Percentiles rank a stretch among this genome's conserved stretches.
These are phyloP conservation scores for Prionace glauca DNA, from an alignment of 2,797 vertebrate species.

Conservation along the genomic window DNA sequence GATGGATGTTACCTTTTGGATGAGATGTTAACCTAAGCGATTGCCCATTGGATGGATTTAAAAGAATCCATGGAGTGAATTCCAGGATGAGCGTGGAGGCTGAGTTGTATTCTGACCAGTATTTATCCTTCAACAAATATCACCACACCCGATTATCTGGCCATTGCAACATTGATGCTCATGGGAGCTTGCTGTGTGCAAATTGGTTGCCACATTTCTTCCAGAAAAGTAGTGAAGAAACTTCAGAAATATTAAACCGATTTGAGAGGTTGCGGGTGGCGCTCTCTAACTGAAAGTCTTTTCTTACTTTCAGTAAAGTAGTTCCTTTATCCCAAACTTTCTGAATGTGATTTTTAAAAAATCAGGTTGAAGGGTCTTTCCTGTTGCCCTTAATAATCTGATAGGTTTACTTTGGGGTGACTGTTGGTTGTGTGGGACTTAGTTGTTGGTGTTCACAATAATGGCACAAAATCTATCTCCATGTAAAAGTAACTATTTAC, in stretches of 20 bases:
- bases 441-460: not conserved
- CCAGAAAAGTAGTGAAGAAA: not conserved
- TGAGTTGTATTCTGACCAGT: not conserved
- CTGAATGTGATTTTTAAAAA: not conserved
- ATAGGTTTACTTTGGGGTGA: not conserved
- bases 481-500: not conserved
- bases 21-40: not conserved
- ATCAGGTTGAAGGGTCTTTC: not conserved
- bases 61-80: not conserved
- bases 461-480: not conserved
- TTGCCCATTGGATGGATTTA: not conserved
- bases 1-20: not conserved
- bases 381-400: not conserved
- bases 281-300: not conserved
- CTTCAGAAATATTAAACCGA: not conserved
- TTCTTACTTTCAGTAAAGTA: not conserved
- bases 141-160: not conserved
- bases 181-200: not conserved
- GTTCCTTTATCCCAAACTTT: not conserved
- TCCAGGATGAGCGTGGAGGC: not conserved
- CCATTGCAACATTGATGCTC: not conserved
- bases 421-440: not conserved
- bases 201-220: not conserved
- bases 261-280: not conserved
- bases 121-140: not conserved